Conservation (phyloP, 2,797 vertebrate genomes). For the Hemitrygon akajei region DNA sequence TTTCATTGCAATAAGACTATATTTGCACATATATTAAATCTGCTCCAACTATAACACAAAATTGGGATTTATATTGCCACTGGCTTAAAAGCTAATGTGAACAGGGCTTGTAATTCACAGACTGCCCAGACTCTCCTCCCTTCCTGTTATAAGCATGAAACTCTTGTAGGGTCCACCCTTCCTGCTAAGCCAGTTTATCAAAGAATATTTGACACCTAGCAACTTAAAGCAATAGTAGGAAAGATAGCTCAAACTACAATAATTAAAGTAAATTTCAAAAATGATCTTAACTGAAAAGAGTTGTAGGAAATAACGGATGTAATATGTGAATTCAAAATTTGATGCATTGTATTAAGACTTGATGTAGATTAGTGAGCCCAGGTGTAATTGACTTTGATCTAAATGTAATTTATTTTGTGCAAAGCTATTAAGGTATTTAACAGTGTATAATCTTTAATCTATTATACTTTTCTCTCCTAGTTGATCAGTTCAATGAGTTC, state of each 20-base stretch:
- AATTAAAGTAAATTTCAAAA: too few relatives aligned
- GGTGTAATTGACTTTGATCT: background rate
- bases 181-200: slow-evolving; percentile 49
- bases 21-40: slow-evolving; percentile 69
- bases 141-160: slow-evolving; percentile 75
- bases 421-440: background rate
- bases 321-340: background rate
- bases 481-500: slow-evolving; percentile 97
- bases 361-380: background rate
- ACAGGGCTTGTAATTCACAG: slow-evolving; percentile 71
- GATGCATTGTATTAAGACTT: background rate
- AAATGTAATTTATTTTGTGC: background rate
- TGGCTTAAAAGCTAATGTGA: slow-evolving; percentile 66
- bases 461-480: slow-evolving; percentile 51
- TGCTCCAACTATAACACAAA: slow-evolving; percentile 75
- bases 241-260: too few relatives aligned
- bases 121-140: slow-evolving; percentile 72
- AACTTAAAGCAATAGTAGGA: too few relatives aligned
- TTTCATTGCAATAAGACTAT: slow-evolving; percentile 74
- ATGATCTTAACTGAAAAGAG: too few relatives aligned
- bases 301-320: too few relatives aligned
- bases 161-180: slow-evolving; percentile 69
- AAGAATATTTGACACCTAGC: too few relatives aligned
- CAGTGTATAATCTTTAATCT: background rate
- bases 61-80: slow-evolving; percentile 76